Base-by-base conservation (phyloP, 2,888 invertebrate species). In the Caenorhabditis becei region DNA sequence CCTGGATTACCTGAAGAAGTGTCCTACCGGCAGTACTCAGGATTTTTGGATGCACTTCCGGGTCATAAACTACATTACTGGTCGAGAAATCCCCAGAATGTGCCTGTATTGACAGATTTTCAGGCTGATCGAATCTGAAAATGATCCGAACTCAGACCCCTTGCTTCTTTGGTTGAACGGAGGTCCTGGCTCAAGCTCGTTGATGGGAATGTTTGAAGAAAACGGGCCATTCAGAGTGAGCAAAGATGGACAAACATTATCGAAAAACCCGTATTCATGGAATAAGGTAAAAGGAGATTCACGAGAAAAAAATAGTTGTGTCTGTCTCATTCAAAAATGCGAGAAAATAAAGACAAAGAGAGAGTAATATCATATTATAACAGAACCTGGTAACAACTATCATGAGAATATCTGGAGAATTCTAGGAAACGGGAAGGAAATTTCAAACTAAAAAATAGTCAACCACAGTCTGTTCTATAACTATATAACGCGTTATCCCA, bases 151-250 rank as follows among this genome's bases (percentile, higher is more conserved):
- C 0, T 69, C 49, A 1, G 85, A 77, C 49, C 87, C 87, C 4
- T 71, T 87, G 7, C 63, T 87, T 11, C 69, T 87, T 7, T 87
- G 87, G 87, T 58, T 87, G 1, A 85, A 86, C 61, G 87, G 87
- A 10, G 92, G 92, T 10, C 92, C 92, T 18, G 92, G 92, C 4
- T 92, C 92, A 75, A 92, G 92, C 78, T 92, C 92, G 7, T 83
- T 92, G 41, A 87, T 90, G 26, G 92, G 92, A 11, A 84, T 92
- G 0, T 88, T 92, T 18, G 88, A 91, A 32, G 92, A 92, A 78
- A 89, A 92, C 81, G 92, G 92, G 4, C 92, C 92, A n/a, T 92
- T 91, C 74, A 78, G 80, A 16, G 61, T 88, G 2, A 84, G 82
- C 69, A 74, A 80, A 35, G 86, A 87, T 49, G 84, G 85, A 14